A percentile compares a stretch with the other conserved stretches of the same genome.
Conservation (phyloP, 2,113 vertebrate species). For the Hirundichthys speculiger region DNA sequence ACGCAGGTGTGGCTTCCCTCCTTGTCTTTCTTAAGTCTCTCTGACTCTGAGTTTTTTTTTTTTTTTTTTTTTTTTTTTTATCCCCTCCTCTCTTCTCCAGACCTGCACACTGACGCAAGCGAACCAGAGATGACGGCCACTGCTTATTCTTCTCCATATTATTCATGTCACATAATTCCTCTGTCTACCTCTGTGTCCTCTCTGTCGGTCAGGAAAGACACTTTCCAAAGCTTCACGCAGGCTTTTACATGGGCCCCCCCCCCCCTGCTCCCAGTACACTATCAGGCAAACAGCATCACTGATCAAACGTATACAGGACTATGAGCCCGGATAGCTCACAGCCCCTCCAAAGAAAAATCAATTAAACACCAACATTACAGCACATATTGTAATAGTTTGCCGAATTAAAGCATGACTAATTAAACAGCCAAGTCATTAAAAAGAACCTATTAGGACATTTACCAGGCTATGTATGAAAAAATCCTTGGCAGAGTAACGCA, state of each 20-base stretch:
- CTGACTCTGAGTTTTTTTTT: conserved; percentile 24
- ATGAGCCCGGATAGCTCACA: conserved; percentile 60
- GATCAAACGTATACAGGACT: conserved; percentile 59
- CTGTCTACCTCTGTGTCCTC: conserved; percentile 69
- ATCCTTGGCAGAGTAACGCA: conserved; percentile 75
- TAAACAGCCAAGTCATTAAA: conserved; percentile 66
- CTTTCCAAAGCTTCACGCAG: conserved; percentile 27
- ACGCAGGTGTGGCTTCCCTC: conserved; percentile 69
- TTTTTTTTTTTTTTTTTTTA: neutral
- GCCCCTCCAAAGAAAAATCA: conserved; percentile 64
- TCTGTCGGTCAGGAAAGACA: conserved; percentile 52
- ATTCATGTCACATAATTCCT: conserved; percentile 81
- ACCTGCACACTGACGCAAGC: conserved; percentile 74
- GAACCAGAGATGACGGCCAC: conserved; percentile 72
- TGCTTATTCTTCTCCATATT: conserved; percentile 69
- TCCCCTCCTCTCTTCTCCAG: conserved; percentile 30
- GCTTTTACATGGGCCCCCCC: conserved; percentile 63
- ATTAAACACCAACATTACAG: conserved; percentile 58
- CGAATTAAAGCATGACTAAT: conserved; percentile 69
- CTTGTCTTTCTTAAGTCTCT: conserved; percentile 51
- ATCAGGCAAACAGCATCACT: conserved; percentile 68
- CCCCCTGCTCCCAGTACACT: conserved; percentile 53
- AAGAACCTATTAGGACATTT: conserved; percentile 68
- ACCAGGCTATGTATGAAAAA: conserved; percentile 65
- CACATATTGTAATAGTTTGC: conserved; percentile 47